phyloP scores from a whole-genome alignment of 2,888 invertebrate species.

The Chrysopilus asiliformis region DNA sequence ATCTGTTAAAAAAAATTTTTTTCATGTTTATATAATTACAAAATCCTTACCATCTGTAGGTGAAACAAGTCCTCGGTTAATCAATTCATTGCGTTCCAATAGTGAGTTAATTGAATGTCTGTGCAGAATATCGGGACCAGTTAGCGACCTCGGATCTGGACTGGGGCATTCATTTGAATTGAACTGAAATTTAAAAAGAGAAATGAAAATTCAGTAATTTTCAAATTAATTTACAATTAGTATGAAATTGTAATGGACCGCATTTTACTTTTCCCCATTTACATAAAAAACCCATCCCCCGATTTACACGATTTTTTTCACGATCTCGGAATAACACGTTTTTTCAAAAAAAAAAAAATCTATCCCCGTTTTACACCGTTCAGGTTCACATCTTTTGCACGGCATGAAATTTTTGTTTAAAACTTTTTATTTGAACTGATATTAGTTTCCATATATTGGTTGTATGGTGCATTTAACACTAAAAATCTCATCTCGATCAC shows the following conservation, averaged over 20 bases:
- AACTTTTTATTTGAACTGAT: too few relatives aligned
- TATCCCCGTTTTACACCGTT: too few relatives aligned
- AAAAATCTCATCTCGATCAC: too few relatives aligned
- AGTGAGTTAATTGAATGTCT: slow-evolving; percentile 42
- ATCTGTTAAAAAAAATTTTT: too few relatives aligned
- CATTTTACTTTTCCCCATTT: neutral
- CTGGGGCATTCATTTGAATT: slow-evolving; percentile 15
- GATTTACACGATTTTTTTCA: too few relatives aligned
- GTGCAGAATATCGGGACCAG: slow-evolving; percentile 36
- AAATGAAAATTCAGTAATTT: slow-evolving; percentile 2
- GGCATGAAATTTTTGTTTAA: too few relatives aligned
- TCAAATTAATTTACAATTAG: neutral
- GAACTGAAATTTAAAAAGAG: slow-evolving; percentile 13
- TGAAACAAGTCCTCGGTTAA: slow-evolving; percentile 24
- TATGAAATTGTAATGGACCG: neutral
- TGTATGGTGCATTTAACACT: too few relatives aligned
- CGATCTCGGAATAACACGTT: too few relatives aligned
- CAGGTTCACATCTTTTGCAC: too few relatives aligned
- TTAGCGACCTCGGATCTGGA: slow-evolving; percentile 21
- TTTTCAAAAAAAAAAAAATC: too few relatives aligned
- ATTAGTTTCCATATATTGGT: too few relatives aligned
- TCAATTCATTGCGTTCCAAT: slow-evolving; percentile 32
- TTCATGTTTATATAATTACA: too few relatives aligned
- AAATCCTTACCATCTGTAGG: slow-evolving; percentile 26
- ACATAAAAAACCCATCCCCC: neutral